These are phyloP conservation scores for Endomychus coccineus DNA, from an alignment of 2,888 invertebrate genomes.

Conservation along the genomic window DNA sequence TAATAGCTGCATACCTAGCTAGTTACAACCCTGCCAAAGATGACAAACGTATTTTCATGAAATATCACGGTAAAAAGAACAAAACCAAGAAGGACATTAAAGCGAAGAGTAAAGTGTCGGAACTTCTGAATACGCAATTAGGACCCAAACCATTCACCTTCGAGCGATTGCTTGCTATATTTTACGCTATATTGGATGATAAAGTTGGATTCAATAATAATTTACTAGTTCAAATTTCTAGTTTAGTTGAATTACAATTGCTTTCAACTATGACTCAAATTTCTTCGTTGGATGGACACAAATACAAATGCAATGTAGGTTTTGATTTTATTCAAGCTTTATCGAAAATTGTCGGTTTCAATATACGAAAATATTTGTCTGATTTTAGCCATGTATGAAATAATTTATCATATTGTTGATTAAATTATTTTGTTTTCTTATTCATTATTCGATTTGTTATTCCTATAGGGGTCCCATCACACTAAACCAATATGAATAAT, in stretches of 20 bases:
- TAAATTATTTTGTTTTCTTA: no score
- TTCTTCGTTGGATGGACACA: slow-evolving; percentile 68
- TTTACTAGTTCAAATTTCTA: slow-evolving; percentile 79
- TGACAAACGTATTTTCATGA: slow-evolving; percentile 81
- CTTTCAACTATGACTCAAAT: slow-evolving; percentile 64
- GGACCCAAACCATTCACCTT: slow-evolving; percentile 63
- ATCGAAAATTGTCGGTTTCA: slow-evolving; percentile 68
- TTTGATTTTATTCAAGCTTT: slow-evolving; percentile 73
- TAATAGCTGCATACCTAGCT: slow-evolving; percentile 86
- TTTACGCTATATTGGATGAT: slow-evolving; percentile 68
- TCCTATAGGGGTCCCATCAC: no score
- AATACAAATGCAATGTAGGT: slow-evolving; percentile 79
- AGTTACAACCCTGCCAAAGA: slow-evolving; percentile 87
- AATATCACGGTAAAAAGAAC: slow-evolving; percentile 65
- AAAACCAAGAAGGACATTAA: slow-evolving; percentile 56
- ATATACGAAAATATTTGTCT: slow-evolving; percentile 67
- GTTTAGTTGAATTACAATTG: slow-evolving; percentile 75
- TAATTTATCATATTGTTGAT: no score
- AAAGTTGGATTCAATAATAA: slow-evolving; percentile 80
- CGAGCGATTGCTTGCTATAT: slow-evolving; percentile 34
- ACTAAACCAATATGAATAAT: no score
- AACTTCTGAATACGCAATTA: slow-evolving; percentile 58
- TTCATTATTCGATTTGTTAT: no score
- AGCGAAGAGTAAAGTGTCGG: slow-evolving; percentile 52
- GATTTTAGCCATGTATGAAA: slow-evolving; percentile 48